Conservation (phyloP, 1,140 invertebrate species). For the Dysdera silvatica region DNA sequence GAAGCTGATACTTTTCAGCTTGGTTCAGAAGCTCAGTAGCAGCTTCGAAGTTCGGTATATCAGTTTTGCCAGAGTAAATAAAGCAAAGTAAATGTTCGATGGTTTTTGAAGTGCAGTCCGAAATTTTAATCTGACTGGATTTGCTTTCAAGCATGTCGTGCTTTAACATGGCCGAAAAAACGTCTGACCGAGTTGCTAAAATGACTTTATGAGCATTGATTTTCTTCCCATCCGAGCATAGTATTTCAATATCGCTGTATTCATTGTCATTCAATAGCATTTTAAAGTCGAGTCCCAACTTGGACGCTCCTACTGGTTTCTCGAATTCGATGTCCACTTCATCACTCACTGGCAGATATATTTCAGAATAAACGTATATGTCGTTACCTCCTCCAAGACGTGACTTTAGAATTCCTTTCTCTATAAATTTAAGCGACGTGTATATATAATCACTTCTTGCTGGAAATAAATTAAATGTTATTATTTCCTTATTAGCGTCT, state of each 20-base stretch:
- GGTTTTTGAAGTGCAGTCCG: too few relatives aligned
- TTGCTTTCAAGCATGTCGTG: too few relatives aligned
- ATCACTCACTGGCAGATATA: background rate
- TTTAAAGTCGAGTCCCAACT: background rate
- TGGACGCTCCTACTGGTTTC: background rate
- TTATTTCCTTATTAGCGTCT: too few relatives aligned
- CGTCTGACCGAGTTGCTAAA: constrained; percentile 41
- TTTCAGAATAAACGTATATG: background rate
- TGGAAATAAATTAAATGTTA: too few relatives aligned
- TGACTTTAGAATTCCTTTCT: too few relatives aligned
- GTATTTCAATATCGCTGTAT: background rate
- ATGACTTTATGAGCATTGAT: constrained; percentile 41
- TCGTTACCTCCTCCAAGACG: background rate
- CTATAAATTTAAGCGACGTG: too few relatives aligned
- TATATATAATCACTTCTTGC: too few relatives aligned
- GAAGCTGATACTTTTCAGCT: constrained; percentile 23
- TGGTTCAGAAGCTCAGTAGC: constrained; percentile 8
- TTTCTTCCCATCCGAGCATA: background rate
- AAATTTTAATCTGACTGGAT: too few relatives aligned
- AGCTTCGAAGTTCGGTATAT: too few relatives aligned
- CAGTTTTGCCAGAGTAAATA: too few relatives aligned
- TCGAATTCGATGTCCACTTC: background rate
- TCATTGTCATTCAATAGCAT: background rate
- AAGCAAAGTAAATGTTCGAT: too few relatives aligned
- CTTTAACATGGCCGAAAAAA: constrained; percentile 42